Evolutionary conservation across 2,797 vertebrate species (phyloP).

Genomic region (Poeciliopsis infans): DNA sequence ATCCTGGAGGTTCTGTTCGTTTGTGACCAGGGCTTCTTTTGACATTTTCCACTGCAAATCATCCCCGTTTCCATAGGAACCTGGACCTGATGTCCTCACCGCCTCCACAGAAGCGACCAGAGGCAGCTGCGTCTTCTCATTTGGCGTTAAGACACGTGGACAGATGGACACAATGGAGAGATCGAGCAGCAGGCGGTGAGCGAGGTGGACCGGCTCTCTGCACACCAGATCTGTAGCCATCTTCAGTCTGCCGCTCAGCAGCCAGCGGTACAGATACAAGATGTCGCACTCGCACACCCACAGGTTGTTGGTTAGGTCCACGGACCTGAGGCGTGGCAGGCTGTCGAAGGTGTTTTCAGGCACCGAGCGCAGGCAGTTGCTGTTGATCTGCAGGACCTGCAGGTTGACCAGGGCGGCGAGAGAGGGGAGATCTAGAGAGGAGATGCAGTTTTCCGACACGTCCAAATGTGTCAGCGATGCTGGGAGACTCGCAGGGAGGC

Average conservation of each 20-base stretch:
- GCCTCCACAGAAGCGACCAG: conserved; percentile 14
- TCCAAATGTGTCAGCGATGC: conserved; percentile 79
- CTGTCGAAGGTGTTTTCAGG: conserved; percentile 78
- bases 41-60: conserved; percentile 14
- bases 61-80: conserved; percentile 8
- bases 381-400: conserved; percentile 82
- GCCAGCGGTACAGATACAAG: conserved; percentile 82
- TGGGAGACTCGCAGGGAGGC: conserved; percentile 75
- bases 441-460: conserved; percentile 82
- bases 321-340: conserved; percentile 68
- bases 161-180: conserved; percentile 79
- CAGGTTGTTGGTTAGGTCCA: conserved; percentile 78
- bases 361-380: conserved; percentile 81
- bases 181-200: conserved; percentile 76
- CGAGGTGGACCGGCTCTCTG: conserved; percentile 75
- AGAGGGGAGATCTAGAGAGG: conserved; percentile 71
- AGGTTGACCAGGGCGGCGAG: conserved; percentile 77
- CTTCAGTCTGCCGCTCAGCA: conserved; percentile 71
- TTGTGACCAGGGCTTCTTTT: not conserved
- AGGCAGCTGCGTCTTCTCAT: conserved; percentile 33
- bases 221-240: conserved; percentile 80
- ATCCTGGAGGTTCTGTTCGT: conserved; percentile 5
- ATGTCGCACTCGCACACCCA: conserved; percentile 85
- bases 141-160: conserved; percentile 68
- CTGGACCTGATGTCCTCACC: conserved; percentile 1